Evolutionary conservation across 2,888 invertebrate species (phyloP).

Genomic region (Xylota segnis): DNA sequence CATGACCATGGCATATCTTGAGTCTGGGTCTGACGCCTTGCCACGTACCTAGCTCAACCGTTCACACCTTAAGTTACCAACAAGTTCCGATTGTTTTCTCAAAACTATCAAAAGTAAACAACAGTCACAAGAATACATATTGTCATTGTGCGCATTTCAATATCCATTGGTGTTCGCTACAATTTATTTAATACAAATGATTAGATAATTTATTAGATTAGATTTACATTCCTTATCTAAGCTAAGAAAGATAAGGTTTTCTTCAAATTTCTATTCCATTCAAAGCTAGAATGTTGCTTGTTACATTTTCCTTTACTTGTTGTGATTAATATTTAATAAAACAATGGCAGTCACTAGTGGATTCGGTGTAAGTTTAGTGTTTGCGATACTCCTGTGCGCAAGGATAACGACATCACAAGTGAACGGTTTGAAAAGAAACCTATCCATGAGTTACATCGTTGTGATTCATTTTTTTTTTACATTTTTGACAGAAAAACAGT

Average conservation of each 20-base stretch:
- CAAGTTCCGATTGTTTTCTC: not conserved
- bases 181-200: conserved; percentile 29
- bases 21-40: too few relatives aligned
- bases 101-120: not conserved
- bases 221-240: conserved; percentile 36
- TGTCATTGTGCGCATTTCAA: not conserved
- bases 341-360: not conserved
- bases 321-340: not conserved
- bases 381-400: not conserved
- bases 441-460: not conserved
- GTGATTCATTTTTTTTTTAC: not conserved
- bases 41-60: too few relatives aligned
- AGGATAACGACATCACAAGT: conserved; percentile 1
- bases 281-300: conserved; percentile 2
- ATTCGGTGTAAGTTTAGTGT: not conserved
- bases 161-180: not conserved
- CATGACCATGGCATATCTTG: too few relatives aligned
- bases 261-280: conserved; percentile 6
- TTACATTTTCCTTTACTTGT: too few relatives aligned
- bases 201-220: conserved; percentile 35
- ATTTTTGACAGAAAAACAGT: conserved; percentile 79
- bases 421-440: conserved; percentile 1
- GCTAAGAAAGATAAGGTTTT: conserved; percentile 35
- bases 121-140: not conserved
- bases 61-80: too few relatives aligned